phyloP scores from a whole-genome alignment of 1,140 invertebrate genomes.

The Ips nitidus region DNA sequence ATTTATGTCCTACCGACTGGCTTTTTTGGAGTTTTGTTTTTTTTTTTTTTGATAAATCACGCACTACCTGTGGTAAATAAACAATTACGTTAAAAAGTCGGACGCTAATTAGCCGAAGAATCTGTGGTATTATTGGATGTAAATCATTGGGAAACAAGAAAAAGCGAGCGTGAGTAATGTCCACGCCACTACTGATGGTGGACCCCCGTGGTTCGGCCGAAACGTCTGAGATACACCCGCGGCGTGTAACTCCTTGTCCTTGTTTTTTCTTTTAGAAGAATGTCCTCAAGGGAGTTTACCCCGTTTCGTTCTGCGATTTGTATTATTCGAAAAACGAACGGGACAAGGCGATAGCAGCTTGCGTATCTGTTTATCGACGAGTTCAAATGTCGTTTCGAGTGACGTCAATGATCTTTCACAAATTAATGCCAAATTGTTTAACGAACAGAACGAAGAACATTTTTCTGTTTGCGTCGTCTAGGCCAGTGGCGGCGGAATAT shows the following conservation, averaged over 20 bases:
- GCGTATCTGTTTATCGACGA: background rate
- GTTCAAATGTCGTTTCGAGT: slow-evolving; percentile 12
- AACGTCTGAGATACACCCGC: background rate
- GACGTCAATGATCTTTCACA: slow-evolving; percentile 15
- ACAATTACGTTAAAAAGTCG: background rate
- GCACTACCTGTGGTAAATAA: too few species aligned
- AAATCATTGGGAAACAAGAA: slow-evolving; percentile 1
- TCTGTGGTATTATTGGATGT: background rate
- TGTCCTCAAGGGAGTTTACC: too few species aligned
- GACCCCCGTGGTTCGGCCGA: background rate
- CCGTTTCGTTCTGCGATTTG: too few species aligned
- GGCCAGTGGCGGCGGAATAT: background rate
- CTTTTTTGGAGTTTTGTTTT: too few species aligned
- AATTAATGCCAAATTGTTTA: slow-evolving; percentile 22
- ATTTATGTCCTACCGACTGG: too few species aligned
- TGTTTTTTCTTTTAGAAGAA: too few species aligned
- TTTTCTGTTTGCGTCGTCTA: background rate
- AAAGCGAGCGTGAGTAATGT: slow-evolving; percentile 2
- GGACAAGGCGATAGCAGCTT: background rate
- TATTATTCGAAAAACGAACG: too few species aligned
- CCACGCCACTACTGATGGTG: slow-evolving; percentile 10
- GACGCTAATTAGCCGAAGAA: slow-evolving; percentile 4
- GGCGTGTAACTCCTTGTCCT: background rate
- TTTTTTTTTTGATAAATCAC: too few species aligned
- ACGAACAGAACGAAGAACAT: background rate